Evolutionary conservation across 1,140 invertebrate genomes (phyloP), one percentile per base, ranked within the genome.

Genomic region (Drosophila tristis): DNA sequence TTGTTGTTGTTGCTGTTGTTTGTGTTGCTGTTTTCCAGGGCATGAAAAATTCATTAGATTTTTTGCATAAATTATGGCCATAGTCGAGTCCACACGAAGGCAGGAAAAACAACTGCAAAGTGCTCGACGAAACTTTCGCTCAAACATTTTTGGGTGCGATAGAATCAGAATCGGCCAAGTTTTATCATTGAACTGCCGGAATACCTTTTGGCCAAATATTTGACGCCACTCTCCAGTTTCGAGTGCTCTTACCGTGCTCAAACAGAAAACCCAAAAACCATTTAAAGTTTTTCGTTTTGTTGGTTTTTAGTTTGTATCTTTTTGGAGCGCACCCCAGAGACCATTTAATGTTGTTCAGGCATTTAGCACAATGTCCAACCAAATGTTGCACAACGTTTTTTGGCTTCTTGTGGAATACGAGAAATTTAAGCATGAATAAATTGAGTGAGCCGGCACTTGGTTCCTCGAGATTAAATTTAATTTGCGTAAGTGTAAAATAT

Each of bases 11-110:
- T 71, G n/a, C n/a, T n/a, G 43, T 23, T 49, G 42, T 45, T 25
- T 25, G 23, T 78, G 26, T 31, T 65, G 42, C 67, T 66, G 56
- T 39, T 61, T 59, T 53, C 11, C 13, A 13, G 15, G 35, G 43
- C 82, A 86, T 87, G 85, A 86, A 76, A 87, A 86, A 86, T 86
- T 86, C 81, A 86, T 86, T 86, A 87, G 76, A 80, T 65, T 75
- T 86, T 82, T 72, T 87, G 78, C 82, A 86, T 86, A 87, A 86
- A 82, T 86, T 86, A 86, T 65, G 77, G 49, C 48, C 48, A 42
- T 31, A 49, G 49, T 55, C 68, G 71, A 63, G 31, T 48, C 44
- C 51, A 20, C 44, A 23, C 39, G 15, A 15, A 42, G 35, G 23
- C 11, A 4, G 9, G 15, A 29, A 67, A 68, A 56, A 29, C 74